Base-by-base conservation (phyloP, 2,797 vertebrate genomes). In the Falco rusticolus region DNA sequence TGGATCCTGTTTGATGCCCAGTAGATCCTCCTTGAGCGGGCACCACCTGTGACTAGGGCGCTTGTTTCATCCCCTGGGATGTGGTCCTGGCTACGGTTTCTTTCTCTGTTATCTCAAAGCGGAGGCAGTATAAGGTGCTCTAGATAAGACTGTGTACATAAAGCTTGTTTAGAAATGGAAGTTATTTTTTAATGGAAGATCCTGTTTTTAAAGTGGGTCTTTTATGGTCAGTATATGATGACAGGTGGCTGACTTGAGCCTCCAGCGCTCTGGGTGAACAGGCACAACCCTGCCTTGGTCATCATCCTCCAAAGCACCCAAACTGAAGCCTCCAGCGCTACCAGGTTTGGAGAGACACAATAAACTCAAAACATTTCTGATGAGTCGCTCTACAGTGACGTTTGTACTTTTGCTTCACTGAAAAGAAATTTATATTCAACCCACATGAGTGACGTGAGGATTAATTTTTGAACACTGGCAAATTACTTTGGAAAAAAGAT, bases 91-190 rank as follows among this genome's bases (percentile, higher is more conserved):
- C 54, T 43, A 22, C 11, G 1, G 13, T 21, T 92, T 39, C 34
- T 45, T 87, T 29, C 29, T 33, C n/a, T 72, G 28, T 77, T 91
- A 91, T 87, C 78, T 87, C 64, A 22, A 68, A 60, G 53, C 20
- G 11, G 45, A 77, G 57, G 61, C 53, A 87, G 68, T 82, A n/a
- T 4, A 33, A 33, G 24, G 48, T 56, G 83, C 39, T 76, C 47
- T 64, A 87, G 91, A 91, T 94, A 95, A 94, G 64, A 41, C 37
- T 85, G 45, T 78, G 87, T 91, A 85, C 87, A 70, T 5, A 84
- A 16, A 41, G 14, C 48, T 60, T 66, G 33, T 88, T 95, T 81
- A 61, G 68, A 90, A 11, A 3, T 9, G 11, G 50, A 64, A 68
- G 43, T 16, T 48, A 17, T 61, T 79, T 90, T 79, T 70, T 59